Evolutionary conservation across 2,113 vertebrate genomes (phyloP), one percentile per base, ranked within the genome.

Genomic region (Aepyceros melampus): DNA sequence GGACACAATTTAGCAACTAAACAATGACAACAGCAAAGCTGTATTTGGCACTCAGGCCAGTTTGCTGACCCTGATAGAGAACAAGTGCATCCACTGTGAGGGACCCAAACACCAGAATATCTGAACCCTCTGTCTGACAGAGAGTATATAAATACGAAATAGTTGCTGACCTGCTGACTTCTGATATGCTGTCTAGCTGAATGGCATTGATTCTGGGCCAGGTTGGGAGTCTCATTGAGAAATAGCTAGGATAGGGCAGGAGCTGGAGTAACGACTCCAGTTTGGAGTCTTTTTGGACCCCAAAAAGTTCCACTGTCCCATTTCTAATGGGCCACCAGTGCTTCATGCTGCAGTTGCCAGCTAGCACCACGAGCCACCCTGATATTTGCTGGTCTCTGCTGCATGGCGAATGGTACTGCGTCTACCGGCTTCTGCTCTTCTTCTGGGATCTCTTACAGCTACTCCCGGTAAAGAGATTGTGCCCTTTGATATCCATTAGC

Each of bases 301-400:
- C 8, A 1, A 1, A 49, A n/a, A 51, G n/a, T 49, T 83, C 53
- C 9, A 27, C 0, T 31, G 47, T 36, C n/a, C 17, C 6, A 17
- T 55, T 89, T 88, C n/a, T 13, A 43, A 0, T 27, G 51, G n/a
- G 15, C 45, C 36, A 64, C 31, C 16, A 19, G 55, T 85, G 31
- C n/a, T 31, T 81, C 3, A 55, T 33, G 23, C 40, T 17, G 5
- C 16, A 5, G n/a, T 7, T 40, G 43, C 10, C 6, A 3, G 25
- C 43, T 1, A 0, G 13, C 36, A 31, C n/a, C 19, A 2, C 47
- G 3, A 25, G 27, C 0, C 21, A 1, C 23, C 49, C 74, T 17
- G 11, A 43, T 40, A 21, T 27, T 33, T 31, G 33, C n/a, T 58
- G 14, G 6, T 71, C 43, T 5, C 12, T 89, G 67, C 47, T 13